Evolutionary conservation across 2,113 vertebrate genomes (phyloP), one percentile per base, ranked within the genome.

Genomic region (Hippoglossus stenolepis): DNA sequence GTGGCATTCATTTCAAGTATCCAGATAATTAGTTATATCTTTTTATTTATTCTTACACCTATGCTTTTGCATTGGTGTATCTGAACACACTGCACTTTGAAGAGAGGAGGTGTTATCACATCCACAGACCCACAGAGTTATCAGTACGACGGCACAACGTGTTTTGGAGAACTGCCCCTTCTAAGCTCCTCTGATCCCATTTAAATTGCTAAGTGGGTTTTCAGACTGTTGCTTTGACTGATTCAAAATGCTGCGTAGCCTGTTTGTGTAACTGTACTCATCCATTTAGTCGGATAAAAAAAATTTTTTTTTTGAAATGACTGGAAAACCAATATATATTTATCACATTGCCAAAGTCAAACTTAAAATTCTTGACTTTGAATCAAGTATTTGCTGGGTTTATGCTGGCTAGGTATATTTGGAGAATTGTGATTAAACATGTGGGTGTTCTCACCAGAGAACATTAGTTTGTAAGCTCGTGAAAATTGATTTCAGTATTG

Each of bases 151-250:
- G 86, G 79, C 85, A 86, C 85, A 88, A 85, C 86, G 80, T 86
- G 70, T 85, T 93, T 88, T 81, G 62, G 87, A 76, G 72, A 83
- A 82, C 68, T 83, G 82, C 47, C 73, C 85, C 66, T 56, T 87
- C 71, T 87, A 89, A 88, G 87, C 88, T 65, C 28, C 51, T 88
- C 83, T 93, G 85, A 91, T 91, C 79, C 77, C 59, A 91, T 91
- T 87, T 82, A 91, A 86, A 89, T 90, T 86, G 72, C 80, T 86
- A 87, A 88, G 70, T 80, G 38, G 75, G 54, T 71, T 87, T 85
- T 82, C 67, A 78, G 68, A 77, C 53, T 75, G 61, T 72, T 69
- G 63, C 69, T n/a, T 18, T 67, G 60, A 75, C 47, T 58, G 31
- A 70, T 70, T 70, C 40, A 60, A 73, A 75, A 65, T 35, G 69